Base-by-base conservation (phyloP, 2,888 invertebrate genomes). In the Oithona nana region DNA sequence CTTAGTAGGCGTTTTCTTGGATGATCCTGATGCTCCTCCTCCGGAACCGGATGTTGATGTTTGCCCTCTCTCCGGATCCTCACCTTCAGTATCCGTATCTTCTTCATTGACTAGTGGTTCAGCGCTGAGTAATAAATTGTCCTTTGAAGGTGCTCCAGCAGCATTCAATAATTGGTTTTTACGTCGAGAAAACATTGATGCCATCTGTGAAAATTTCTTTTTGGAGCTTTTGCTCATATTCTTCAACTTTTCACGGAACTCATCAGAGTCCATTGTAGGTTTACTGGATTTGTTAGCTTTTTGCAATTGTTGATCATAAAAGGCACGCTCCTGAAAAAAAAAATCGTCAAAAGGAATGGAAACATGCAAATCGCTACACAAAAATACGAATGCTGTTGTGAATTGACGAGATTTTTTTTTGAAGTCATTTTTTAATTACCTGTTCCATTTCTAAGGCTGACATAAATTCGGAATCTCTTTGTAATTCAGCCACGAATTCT, bases 401-500 rank as follows among this genome's bases (percentile, higher is more conserved):
- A 20, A 24, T 52, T 52, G 28, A n/a, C 3, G 20, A 20, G 11
- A 13, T 52, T 26, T 52, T 20, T 52, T 8, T 11, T 29, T 24
- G 57, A 28, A 2, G 30, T n/a, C n/a, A n/a, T n/a, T n/a, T n/a
- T n/a, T n/a, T n/a, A n/a, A n/a, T n/a, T n/a, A n/a, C n/a, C n/a
- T n/a, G n/a, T 28, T 87, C 88, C 70, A 81, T 83, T 69, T 88
- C 85, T 57, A 89, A 75, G 1, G 87, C 84, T 28, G 82, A 82
- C 78, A 90, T 82, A 70, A 90, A 90, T 69, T 88, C 88, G 71
- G 86, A 83, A 72, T 90, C 87, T 80, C 84, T 83, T 64, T 86
- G 77, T 39, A 90, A 74, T 70, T 89, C 87, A 54, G 84, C 81
- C 80, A 90, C 83, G 68, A 90, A 90, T 73, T 92, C 90, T 70